Evolutionary conservation across 2,888 invertebrate species (phyloP), one percentile per base, ranked within the genome.

Genomic region (Athalia cordata): DNA sequence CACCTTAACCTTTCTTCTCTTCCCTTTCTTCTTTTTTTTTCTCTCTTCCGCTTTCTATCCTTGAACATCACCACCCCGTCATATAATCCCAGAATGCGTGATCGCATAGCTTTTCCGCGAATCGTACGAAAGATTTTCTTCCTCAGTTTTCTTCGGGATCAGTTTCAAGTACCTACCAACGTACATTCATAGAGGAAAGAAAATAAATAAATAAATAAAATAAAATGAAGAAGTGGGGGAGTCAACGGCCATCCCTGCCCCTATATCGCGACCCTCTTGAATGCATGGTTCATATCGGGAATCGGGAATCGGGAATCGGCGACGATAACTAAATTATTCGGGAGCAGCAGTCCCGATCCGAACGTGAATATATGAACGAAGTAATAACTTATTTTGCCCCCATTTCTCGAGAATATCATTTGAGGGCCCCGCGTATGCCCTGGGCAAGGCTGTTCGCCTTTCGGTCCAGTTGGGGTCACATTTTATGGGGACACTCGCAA

Each of bases 351-450:
- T 82, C 82, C 83, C 85, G 83, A 85, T 83, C 82, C 81, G 81
- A 81, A 82, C 83, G 86, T 87, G 89, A 88, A 89, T 89, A 83
- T 88, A 87, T 87, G 88, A 89, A 87, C 83, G 86, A 86, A 87
- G 88, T 86, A 87, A 89, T 89, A 89, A 89, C 89, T 89, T 87
- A 85, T 83, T 84, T 80, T 75, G 8, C 75, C n/a, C 52, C 68
- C 52, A 55, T 55, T 9, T n/a, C 29, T 29, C 29, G 29, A 29
- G 29, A 29, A 29, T 29, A 29, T 29, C 29, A 29, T 29, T 29
- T 29, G 29, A 29, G 29, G 29, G 29, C 29, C 66, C 7, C 62
- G 62, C 47, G 43, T 29, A 62, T 15, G 43, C 29, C 29, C 29
- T 11, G 68, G 68, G 61, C n/a, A n/a, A 7, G 43, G 64, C 11